A percentile compares a stretch with the other conserved stretches of the same genome.
phyloP scores from a whole-genome alignment of 2,888 invertebrate genomes.

The Drosophila picticornis region DNA sequence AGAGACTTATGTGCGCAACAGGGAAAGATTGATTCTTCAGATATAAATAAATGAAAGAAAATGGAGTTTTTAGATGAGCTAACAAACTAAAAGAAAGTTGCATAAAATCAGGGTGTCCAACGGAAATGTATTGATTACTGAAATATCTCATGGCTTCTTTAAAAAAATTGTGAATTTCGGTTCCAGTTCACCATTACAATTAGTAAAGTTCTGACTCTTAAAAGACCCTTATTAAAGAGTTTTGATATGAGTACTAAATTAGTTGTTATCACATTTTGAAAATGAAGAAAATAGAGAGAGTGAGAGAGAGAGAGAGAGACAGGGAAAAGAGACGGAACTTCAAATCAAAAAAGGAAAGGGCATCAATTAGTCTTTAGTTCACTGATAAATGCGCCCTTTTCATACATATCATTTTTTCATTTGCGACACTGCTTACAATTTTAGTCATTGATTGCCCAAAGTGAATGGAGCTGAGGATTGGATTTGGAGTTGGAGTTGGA shows the following conservation, averaged over 20 bases:
- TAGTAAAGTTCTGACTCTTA: not conserved
- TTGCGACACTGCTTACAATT: conserved; percentile 65
- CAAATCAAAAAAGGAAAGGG: conserved; percentile 4
- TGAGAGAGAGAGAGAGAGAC: no score
- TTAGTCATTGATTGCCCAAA: conserved; percentile 71
- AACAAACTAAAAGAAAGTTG: not conserved
- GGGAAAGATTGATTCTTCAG: not conserved
- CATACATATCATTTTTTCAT: conserved; percentile 28
- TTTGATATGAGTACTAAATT: not conserved
- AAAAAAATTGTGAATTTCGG: not conserved
- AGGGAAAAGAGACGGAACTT: not conserved
- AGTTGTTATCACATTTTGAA: not conserved
- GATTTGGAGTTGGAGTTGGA: not conserved
- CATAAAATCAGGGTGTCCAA: not conserved
- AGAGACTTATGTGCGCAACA: not conserved
- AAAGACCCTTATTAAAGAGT: not conserved
- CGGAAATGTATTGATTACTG: not conserved
- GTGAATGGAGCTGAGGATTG: conserved; percentile 36
- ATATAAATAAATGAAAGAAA: not conserved
- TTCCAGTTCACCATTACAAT: not conserved
- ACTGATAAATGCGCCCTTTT: not conserved
- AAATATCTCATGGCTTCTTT: not conserved
- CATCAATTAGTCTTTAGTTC: conserved; percentile 12
- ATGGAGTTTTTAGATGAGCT: not conserved
- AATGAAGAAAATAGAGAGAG: no score